Percentiles rank a stretch among this genome's conserved stretches.
These are phyloP conservation scores for Leiothrix lutea DNA, from an alignment of 2,113 vertebrate genomes.

Conservation along the genomic window DNA sequence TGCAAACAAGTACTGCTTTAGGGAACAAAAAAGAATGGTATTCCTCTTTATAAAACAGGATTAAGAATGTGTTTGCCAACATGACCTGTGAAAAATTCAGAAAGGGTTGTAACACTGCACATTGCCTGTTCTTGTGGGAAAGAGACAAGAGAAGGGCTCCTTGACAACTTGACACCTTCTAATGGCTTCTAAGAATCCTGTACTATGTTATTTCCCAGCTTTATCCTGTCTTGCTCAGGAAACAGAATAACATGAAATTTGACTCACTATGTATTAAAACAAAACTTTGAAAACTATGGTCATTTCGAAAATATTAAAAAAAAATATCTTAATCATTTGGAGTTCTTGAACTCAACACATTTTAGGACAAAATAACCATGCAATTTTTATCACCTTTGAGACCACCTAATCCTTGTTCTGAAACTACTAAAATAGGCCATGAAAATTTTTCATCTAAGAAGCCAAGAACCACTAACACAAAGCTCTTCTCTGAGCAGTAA, in stretches of 20 bases:
- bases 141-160: background rate
- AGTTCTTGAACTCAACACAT: background rate
- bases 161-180: background rate
- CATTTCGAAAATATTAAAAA: background rate
- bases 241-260: background rate
- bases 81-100: background rate
- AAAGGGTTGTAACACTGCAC: background rate
- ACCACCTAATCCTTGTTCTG: background rate
- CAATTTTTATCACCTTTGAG: background rate
- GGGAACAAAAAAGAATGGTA: background rate
- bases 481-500: background rate
- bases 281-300: background rate
- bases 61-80: background rate
- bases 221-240: background rate
- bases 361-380: background rate
- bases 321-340: background rate
- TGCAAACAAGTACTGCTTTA: background rate
- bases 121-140: background rate
- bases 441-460: background rate
- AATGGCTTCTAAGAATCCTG: background rate
- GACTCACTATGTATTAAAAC: background rate
- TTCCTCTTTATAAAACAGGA: background rate
- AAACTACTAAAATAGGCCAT: background rate
- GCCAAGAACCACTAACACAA: background rate
- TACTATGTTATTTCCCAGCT: background rate